A percentile compares a stretch with the other conserved stretches of the same genome.
phyloP scores from a whole-genome alignment of 2,113 vertebrate genomes.

The Pomatorhinus ruficollis region DNA sequence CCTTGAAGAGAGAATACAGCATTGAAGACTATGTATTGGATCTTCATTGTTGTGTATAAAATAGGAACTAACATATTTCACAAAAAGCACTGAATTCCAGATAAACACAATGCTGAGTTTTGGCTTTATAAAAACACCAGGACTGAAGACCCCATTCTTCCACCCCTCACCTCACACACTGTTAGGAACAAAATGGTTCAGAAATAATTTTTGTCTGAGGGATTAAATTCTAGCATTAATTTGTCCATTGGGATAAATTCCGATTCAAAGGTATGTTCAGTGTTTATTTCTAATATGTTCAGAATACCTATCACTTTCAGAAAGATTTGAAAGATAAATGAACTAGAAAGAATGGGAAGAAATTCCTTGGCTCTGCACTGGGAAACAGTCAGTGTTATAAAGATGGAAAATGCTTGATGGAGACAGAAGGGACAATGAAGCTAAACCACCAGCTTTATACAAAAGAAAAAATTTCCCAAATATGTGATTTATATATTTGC shows the following conservation, averaged over 20 bases:
- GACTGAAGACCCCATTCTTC: neutral
- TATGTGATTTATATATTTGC: neutral
- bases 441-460: neutral
- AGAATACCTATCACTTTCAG: neutral
- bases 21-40: neutral
- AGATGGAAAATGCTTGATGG: neutral
- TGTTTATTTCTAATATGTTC: neutral
- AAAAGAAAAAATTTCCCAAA: fast-evolving
- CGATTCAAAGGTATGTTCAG: neutral
- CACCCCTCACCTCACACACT: neutral
- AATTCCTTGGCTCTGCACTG: neutral
- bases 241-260: neutral
- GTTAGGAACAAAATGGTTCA: neutral
- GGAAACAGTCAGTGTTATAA: neutral
- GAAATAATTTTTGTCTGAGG: neutral
- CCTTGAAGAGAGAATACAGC: neutral
- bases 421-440: neutral
- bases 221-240: neutral
- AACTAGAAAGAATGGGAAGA: neutral
- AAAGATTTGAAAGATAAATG: neutral
- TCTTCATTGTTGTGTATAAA: neutral
- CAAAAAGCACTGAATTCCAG: neutral
- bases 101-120: neutral
- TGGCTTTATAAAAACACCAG: neutral
- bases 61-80: neutral